phyloP scores from a whole-genome alignment of 2,113 vertebrate species.

The Gambusia affinis region DNA sequence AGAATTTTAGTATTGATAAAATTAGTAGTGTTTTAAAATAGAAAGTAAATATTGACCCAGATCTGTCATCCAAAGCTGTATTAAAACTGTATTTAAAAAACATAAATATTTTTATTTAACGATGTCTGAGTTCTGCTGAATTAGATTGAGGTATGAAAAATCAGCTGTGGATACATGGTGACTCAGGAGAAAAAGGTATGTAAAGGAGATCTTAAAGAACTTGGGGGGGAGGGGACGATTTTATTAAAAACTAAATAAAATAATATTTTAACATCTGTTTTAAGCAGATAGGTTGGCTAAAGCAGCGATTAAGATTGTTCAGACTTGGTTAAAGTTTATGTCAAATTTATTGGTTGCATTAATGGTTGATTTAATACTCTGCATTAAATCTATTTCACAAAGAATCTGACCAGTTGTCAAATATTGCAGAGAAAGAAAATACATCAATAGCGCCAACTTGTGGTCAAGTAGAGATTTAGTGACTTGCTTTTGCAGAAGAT shows the following conservation, averaged over 20 bases:
- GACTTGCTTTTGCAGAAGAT: not conserved
- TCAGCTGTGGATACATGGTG: not conserved
- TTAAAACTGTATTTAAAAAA: not conserved
- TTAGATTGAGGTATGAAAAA: not conserved
- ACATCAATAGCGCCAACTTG: not conserved
- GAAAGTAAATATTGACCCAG: too few species aligned
- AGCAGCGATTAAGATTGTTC: not conserved
- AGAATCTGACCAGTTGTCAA: too few species aligned
- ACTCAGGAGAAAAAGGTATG: not conserved
- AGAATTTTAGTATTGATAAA: not conserved
- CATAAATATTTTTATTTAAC: not conserved
- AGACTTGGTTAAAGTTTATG: too few species aligned
- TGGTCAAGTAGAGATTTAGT: not conserved
- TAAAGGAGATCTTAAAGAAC: not conserved
- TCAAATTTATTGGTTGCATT: too few species aligned
- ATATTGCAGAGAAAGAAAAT: too few species aligned
- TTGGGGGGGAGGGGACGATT: not conserved
- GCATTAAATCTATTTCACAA: too few species aligned
- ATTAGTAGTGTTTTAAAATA: not conserved
- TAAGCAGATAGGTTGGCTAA: not conserved
- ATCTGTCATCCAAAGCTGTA: too few species aligned
- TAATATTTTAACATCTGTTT: not conserved
- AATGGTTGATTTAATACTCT: too few species aligned
- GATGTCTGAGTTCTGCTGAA: not conserved
- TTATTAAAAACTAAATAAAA: not conserved